Conservation (phyloP, 2,888 invertebrate species). For the Chrysopilus asiliformis region DNA sequence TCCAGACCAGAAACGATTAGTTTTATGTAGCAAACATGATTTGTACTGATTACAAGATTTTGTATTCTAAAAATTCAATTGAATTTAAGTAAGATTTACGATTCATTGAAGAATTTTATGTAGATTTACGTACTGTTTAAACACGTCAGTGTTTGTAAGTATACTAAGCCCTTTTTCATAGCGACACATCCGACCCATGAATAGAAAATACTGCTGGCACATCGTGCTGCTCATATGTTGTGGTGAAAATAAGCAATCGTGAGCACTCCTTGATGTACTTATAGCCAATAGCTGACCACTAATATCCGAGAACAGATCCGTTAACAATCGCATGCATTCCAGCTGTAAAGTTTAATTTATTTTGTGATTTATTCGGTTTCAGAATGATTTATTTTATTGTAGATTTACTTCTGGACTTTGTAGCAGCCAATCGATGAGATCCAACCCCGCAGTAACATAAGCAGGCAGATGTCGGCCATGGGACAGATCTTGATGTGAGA, state of each 20-base stretch:
- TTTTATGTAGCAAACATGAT: conserved; percentile 87
- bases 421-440: conserved; percentile 33
- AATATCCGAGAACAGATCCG: conserved; percentile 70
- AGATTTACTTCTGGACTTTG: conserved; percentile 25
- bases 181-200: conserved; percentile 76
- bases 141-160: conserved; percentile 60
- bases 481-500: conserved; percentile 68
- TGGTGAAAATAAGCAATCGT: conserved; percentile 79
- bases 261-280: conserved; percentile 58
- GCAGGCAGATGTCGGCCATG: conserved; percentile 28
- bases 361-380: not conserved
- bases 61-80: conserved; percentile 46
- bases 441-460: conserved; percentile 31
- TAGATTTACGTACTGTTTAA: conserved; percentile 49
- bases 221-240: conserved; percentile 77
- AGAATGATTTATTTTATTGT: not conserved
- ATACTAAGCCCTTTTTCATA: conserved; percentile 52
- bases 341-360: conserved; percentile 33
- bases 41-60: conserved; percentile 65
- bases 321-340: conserved; percentile 56
- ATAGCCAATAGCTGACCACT: conserved; percentile 60
- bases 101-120: too few species aligned
- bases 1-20: conserved; percentile 84
- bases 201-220: conserved; percentile 89
- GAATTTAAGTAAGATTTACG: not conserved